phyloP scores from a whole-genome alignment of 2,888 invertebrate genomes.

The Unio pictorum region DNA sequence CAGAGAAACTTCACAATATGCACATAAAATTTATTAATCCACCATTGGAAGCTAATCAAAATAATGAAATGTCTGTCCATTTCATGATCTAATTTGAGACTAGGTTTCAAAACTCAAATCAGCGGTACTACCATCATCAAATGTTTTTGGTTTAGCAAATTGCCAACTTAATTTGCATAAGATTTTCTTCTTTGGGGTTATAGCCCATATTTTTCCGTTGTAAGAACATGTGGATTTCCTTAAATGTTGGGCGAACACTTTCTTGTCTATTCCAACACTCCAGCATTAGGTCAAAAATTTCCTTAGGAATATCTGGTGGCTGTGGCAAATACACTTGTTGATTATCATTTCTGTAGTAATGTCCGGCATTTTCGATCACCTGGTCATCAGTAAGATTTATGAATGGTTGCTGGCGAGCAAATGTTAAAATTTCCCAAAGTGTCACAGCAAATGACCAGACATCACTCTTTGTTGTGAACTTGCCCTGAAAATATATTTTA shows the following conservation, averaged over 20 bases:
- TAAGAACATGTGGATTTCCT: constrained; percentile 89
- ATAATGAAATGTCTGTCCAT: no score
- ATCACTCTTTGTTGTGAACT: constrained; percentile 89
- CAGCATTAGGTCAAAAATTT: constrained; percentile 91
- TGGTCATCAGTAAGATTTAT: constrained; percentile 83
- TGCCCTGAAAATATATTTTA: constrained; percentile 77
- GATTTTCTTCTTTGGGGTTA: constrained; percentile 68
- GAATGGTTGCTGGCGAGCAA: constrained; percentile 85
- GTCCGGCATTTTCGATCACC: constrained; percentile 86
- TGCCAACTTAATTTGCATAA: constrained; percentile 62
- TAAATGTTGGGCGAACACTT: constrained; percentile 86
- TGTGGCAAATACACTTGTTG: constrained; percentile 78
- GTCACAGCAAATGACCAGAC: constrained; percentile 93
- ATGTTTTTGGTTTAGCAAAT: constrained; percentile 47
- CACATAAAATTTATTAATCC: no score
- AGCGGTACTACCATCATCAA: no score
- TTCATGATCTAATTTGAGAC: no score
- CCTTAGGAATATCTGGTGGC: constrained; percentile 85
- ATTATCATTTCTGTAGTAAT: constrained; percentile 82
- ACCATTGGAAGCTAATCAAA: no score
- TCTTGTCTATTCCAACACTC: constrained; percentile 92
- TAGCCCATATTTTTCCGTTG: constrained; percentile 73
- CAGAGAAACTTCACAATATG: no score
- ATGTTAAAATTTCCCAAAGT: constrained; percentile 87
- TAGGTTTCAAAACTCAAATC: no score